Evolutionary conservation across 2,888 invertebrate genomes (phyloP).

Genomic region (Parelbella ahira): DNA sequence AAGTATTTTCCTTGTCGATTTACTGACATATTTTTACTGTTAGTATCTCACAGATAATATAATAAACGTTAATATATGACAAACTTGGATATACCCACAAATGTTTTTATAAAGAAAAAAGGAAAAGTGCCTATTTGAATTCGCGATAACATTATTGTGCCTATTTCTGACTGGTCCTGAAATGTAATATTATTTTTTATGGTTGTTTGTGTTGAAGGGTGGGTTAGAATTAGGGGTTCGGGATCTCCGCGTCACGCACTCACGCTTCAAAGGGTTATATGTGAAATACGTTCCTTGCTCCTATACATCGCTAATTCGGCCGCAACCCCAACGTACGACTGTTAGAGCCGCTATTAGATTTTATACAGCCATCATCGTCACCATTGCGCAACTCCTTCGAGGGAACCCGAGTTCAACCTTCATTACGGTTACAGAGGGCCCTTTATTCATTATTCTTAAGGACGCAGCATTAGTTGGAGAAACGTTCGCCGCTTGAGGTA

Average conservation of each 20-base stretch:
- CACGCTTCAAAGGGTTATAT: constrained; percentile 31
- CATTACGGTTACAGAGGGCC: constrained; percentile 59
- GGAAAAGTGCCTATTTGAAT: too few species aligned
- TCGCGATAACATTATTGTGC: constrained; percentile 11
- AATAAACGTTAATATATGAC: too few species aligned
- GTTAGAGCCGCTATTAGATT: constrained; percentile 66
- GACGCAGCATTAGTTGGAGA: constrained; percentile 54
- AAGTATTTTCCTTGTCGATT: too few species aligned
- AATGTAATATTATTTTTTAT: constrained; percentile 18
- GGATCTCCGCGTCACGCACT: constrained; percentile 18
- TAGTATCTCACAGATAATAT: too few species aligned
- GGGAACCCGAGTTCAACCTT: constrained; percentile 48
- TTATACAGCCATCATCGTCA: constrained; percentile 64
- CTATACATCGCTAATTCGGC: constrained; percentile 39
- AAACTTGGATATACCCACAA: too few species aligned
- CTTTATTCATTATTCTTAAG: constrained; percentile 67
- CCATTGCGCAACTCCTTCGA: constrained; percentile 57
- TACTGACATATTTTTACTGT: too few species aligned
- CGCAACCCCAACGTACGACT: constrained; percentile 40
- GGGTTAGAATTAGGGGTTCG: constrained; percentile 1
- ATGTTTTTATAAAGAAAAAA: too few species aligned
- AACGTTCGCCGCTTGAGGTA: constrained; percentile 53
- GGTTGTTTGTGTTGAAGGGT: constrained; percentile 42
- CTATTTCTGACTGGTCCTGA: constrained; percentile 9
- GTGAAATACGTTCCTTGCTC: constrained; percentile 35